phyloP scores from a whole-genome alignment of 1,140 invertebrate species.

The Eumeta japonica region DNA sequence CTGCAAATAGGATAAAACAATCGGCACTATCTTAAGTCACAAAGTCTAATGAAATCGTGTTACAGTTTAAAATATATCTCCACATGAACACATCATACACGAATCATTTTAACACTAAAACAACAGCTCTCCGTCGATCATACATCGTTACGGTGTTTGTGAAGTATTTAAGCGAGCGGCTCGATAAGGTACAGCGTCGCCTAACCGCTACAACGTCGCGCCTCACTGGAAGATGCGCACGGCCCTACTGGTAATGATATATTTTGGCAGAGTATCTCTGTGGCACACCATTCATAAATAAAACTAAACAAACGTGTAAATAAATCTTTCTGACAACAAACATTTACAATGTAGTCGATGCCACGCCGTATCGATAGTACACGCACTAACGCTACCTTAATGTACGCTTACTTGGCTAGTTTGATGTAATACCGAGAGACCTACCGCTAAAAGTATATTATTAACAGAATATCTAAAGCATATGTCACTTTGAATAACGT shows the following conservation, averaged over 20 bases:
- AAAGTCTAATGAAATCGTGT: too few species aligned
- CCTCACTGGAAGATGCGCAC: slow-evolving; percentile 54
- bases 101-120: slow-evolving; percentile 44
- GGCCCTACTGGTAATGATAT: slow-evolving; percentile 56
- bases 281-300: slow-evolving; percentile 58
- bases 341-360: slow-evolving; percentile 54
- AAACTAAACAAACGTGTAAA: slow-evolving; percentile 56
- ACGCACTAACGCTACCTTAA: slow-evolving; percentile 45
- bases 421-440: slow-evolving; percentile 51
- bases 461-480: slow-evolving; percentile 58
- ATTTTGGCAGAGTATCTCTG: slow-evolving; percentile 59
- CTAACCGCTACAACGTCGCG: slow-evolving; percentile 45
- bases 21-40: too few species aligned
- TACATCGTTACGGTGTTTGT: too few species aligned
- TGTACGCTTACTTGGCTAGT: slow-evolving; percentile 39
- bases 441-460: slow-evolving; percentile 54
- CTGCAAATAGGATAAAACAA: too few species aligned
- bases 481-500: slow-evolving; percentile 58
- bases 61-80: too few species aligned
- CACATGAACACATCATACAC: slow-evolving; percentile 54
- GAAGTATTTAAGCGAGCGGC: slow-evolving; percentile 36
- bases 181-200: slow-evolving; percentile 49
- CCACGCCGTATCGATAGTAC: slow-evolving; percentile 49
- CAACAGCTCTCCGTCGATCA: too few species aligned
- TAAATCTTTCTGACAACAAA: slow-evolving; percentile 53